phyloP scores from a whole-genome alignment of 2,888 invertebrate species.

The Prenolepis imparis region DNA sequence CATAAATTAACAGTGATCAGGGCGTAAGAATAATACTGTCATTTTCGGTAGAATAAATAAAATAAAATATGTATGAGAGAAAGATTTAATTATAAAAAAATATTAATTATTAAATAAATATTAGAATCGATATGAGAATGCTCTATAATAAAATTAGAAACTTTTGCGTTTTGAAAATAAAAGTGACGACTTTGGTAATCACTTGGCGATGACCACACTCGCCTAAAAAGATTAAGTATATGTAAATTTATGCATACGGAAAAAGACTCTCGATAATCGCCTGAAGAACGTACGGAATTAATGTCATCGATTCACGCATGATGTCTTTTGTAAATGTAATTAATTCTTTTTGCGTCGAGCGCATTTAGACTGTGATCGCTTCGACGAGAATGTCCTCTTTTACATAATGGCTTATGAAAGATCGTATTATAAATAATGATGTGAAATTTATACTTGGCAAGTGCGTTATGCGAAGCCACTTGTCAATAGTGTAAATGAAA shows the following conservation, averaged over 20 bases:
- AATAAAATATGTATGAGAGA: background rate
- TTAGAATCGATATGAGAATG: background rate
- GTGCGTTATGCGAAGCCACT: slow-evolving; percentile 8
- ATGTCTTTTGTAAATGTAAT: slow-evolving; percentile 29
- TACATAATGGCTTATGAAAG: slow-evolving; percentile 34
- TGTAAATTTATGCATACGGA: slow-evolving; percentile 30
- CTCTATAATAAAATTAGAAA: background rate
- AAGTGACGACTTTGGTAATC: background rate
- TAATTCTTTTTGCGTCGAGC: slow-evolving; percentile 11
- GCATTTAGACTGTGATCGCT: background rate
- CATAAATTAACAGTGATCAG: background rate
- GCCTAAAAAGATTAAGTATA: slow-evolving; percentile 16
- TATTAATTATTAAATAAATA: background rate
- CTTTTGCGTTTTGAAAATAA: background rate
- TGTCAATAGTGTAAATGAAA: slow-evolving; percentile 34
- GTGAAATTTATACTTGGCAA: slow-evolving; percentile 21
- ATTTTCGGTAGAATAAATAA: background rate
- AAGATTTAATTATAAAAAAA: background rate
- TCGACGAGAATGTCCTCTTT: slow-evolving; percentile 3
- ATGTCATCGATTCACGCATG: slow-evolving; percentile 27
- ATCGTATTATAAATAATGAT: slow-evolving; percentile 41
- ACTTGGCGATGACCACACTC: background rate
- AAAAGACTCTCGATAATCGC: slow-evolving; percentile 31
- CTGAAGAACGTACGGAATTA: slow-evolving; percentile 34
- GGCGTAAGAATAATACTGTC: background rate